Percentiles rank a stretch among this genome's conserved stretches.
Evolutionary conservation across 1,140 invertebrate genomes (phyloP).

Genomic region (Asobara japonica): DNA sequence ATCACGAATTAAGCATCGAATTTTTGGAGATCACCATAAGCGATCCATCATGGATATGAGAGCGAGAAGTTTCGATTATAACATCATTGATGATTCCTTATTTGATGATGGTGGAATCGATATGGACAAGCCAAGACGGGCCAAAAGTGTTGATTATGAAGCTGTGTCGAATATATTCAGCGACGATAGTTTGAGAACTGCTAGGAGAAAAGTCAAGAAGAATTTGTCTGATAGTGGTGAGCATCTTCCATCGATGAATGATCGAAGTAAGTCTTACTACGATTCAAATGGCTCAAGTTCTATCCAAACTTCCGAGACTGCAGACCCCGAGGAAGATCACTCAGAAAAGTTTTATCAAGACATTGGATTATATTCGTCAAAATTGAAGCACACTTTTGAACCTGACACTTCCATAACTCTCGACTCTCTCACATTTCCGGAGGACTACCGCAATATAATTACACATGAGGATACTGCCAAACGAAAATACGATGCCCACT

Average conservation of each 20-base stretch:
- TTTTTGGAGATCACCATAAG: neutral
- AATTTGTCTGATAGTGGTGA: constrained; percentile 60
- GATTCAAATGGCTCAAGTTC: constrained; percentile 57
- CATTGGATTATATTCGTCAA: neutral
- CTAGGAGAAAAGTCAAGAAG: constrained; percentile 60
- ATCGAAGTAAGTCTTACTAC: constrained; percentile 62
- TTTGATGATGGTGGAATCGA: neutral
- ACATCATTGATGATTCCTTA: constrained; percentile 48
- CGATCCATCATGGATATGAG: constrained; percentile 36
- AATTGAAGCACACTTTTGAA: neutral
- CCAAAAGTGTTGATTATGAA: constrained; percentile 62
- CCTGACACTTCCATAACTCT: constrained; percentile 1
- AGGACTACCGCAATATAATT: neutral
- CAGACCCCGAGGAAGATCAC: constrained; percentile 8
- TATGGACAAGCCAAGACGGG: constrained; percentile 45
- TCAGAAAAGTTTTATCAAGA: neutral
- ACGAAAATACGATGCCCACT: constrained; percentile 45
- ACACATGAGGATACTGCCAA: constrained; percentile 41
- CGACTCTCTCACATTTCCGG: neutral
- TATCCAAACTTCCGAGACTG: constrained; percentile 28
- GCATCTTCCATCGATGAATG: constrained; percentile 57
- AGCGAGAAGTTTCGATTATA: constrained; percentile 52
- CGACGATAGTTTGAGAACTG: constrained; percentile 63
- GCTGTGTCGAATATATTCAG: constrained; percentile 64
- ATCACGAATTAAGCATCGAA: neutral